Percentiles rank a stretch among this genome's conserved stretches.
Conservation (phyloP, 2,797 vertebrate genomes). For the Gouania willdenowi region DNA sequence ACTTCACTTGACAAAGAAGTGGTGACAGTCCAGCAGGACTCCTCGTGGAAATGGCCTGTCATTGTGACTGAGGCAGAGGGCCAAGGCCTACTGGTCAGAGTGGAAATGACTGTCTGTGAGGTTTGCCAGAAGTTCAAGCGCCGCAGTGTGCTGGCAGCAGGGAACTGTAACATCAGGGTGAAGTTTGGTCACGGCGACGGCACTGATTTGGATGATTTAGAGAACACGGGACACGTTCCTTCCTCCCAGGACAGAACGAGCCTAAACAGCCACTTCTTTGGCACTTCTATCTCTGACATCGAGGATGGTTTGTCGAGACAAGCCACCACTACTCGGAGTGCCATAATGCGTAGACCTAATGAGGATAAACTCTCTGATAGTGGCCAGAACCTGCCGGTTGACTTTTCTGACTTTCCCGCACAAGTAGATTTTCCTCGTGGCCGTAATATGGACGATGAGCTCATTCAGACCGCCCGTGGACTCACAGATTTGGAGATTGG, state of each 20-base stretch:
- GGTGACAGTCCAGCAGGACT: slow-evolving; percentile 74
- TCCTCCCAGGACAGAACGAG: slow-evolving; percentile 74
- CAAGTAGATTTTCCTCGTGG: slow-evolving; percentile 83
- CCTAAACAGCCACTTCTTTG: slow-evolving; percentile 73
- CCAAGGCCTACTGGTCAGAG: slow-evolving; percentile 84
- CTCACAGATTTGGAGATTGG: slow-evolving; percentile 94
- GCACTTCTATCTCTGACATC: slow-evolving; percentile 77
- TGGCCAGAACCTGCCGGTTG: slow-evolving; percentile 81
- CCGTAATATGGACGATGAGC: slow-evolving; percentile 76
- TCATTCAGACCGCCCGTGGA: slow-evolving; percentile 77
- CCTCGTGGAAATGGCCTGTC: slow-evolving; percentile 75
- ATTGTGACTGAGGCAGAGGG: slow-evolving; percentile 88
- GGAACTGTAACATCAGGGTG: slow-evolving; percentile 80
- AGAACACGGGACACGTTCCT: slow-evolving; percentile 77
- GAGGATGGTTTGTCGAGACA: slow-evolving; percentile 76
- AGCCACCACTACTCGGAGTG: slow-evolving; percentile 77
- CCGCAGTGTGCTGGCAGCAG: slow-evolving; percentile 84
- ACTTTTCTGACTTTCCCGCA: slow-evolving; percentile 89
- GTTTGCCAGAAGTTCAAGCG: slow-evolving; percentile 91
- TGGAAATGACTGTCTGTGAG: slow-evolving; percentile 90
- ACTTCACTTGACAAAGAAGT: slow-evolving; percentile 85
- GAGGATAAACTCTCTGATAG: slow-evolving; percentile 76
- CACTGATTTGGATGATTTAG: slow-evolving; percentile 75
- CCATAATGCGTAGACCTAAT: slow-evolving; percentile 69
- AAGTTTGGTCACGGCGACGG: slow-evolving; percentile 82